Evolutionary conservation across 2,113 vertebrate genomes (phyloP).

Genomic region (Lethenteron camtschaticum): DNA sequence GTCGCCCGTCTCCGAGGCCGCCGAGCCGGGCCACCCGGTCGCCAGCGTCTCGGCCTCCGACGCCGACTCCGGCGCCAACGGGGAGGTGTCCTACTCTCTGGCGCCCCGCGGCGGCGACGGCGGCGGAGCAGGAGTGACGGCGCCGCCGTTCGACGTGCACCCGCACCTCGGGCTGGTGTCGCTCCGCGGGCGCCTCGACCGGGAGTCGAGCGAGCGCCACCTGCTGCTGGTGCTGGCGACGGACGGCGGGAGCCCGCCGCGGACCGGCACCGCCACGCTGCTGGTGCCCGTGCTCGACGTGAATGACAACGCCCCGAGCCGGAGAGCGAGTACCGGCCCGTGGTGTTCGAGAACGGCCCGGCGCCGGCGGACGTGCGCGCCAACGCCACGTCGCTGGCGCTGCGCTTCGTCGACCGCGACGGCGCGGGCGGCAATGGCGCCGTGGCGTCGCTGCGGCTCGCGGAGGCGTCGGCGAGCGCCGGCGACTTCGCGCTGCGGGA

Average conservation of each 20-base stretch:
- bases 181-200: neutral
- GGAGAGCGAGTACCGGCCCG: slow-evolving; percentile 29
- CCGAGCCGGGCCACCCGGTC: slow-evolving; percentile 1
- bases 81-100: neutral
- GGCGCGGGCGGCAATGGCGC: slow-evolving; percentile 15
- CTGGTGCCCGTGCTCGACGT: neutral
- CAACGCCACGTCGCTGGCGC: slow-evolving; percentile 38
- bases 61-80: neutral
- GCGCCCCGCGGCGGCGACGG: neutral
- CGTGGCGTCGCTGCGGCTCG: too few relatives aligned
- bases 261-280: neutral
- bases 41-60: neutral
- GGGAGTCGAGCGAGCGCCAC: neutral
- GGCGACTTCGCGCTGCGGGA: slow-evolving; percentile 49
- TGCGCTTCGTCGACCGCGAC: slow-evolving; percentile 36
- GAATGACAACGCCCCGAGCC: neutral
- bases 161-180: neutral
- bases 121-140: neutral
- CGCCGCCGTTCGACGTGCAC: neutral
- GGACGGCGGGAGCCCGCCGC: slow-evolving; percentile 2
- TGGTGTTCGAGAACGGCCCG: slow-evolving; percentile 43
- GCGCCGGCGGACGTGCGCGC: slow-evolving; percentile 34
- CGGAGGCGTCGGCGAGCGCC: slow-evolving; percentile 21
- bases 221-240: neutral
- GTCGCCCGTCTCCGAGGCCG: neutral